Conservation (phyloP, 2,797 vertebrate genomes). For the Hydrolagus colliei region DNA sequence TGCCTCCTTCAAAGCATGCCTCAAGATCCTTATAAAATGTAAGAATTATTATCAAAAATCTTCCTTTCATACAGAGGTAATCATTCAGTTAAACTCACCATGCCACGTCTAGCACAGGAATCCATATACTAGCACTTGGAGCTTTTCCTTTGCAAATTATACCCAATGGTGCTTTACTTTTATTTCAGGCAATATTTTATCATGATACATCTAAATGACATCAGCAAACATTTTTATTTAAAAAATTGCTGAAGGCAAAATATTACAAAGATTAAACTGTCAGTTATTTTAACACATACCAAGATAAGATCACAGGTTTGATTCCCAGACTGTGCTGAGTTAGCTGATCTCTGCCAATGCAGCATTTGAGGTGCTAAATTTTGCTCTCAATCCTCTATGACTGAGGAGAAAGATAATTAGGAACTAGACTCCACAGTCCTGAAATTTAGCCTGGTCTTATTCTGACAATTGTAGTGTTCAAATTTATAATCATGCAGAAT, state of each 20-base stretch:
- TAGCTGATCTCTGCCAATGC: too few relatives aligned
- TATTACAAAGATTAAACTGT: conserved; percentile 11
- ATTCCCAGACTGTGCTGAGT: too few relatives aligned
- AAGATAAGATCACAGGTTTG: conserved; percentile 5
- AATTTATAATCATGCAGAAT: too few relatives aligned
- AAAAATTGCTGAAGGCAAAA: conserved; percentile 21
- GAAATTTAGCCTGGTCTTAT: too few relatives aligned
- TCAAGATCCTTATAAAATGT: too few relatives aligned
- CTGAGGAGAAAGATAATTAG: too few relatives aligned
- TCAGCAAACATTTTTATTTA: conserved; percentile 11
- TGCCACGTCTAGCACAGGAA: not conserved
- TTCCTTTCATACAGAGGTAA: not conserved
- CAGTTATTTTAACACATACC: conserved; percentile 28
- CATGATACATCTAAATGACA: conserved; percentile 25
- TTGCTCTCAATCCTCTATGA: too few relatives aligned
- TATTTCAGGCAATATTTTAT: conserved; percentile 3
- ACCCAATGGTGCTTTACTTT: not conserved
- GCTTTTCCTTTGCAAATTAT: conserved; percentile 11
- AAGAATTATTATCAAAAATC: not conserved
- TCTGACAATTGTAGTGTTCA: too few relatives aligned
- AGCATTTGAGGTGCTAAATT: too few relatives aligned
- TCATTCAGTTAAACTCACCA: too few relatives aligned
- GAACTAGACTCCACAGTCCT: too few relatives aligned
- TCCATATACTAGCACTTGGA: not conserved
- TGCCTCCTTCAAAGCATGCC: too few relatives aligned